Percentiles rank a stretch among this genome's conserved stretches.
These are phyloP conservation scores for Danaus melanippus DNA, from an alignment of 1,140 invertebrate species.

Conservation along the genomic window DNA sequence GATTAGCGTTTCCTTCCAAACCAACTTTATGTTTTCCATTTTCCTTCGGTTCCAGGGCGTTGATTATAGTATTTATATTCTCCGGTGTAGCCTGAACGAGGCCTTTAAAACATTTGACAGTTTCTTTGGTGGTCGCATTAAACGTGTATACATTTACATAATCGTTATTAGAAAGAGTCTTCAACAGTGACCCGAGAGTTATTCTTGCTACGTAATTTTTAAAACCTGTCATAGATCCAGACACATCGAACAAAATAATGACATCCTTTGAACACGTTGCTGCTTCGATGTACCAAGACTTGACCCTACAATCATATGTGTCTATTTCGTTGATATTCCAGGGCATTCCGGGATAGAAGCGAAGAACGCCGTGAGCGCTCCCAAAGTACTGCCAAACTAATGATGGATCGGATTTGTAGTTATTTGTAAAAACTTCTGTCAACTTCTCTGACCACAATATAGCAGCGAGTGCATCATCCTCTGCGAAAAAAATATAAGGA, in stretches of 20 bases:
- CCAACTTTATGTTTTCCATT: conserved; percentile 66
- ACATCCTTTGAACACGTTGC: conserved; percentile 98
- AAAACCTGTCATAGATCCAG: conserved; percentile 97
- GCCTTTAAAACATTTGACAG: conserved; percentile 87
- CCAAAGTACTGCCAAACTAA: conserved; percentile 98
- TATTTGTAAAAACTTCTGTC: conserved; percentile 88
- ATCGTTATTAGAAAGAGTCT: conserved; percentile 98
- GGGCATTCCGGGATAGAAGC: conserved; percentile 88
- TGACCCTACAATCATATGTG: conserved; percentile 86
- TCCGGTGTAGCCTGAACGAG: conserved; percentile 94
- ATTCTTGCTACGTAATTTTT: conserved; percentile 76
- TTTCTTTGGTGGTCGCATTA: conserved; percentile 75
- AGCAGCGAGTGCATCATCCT: conserved; percentile 77
- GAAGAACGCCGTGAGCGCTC: conserved; percentile 90
- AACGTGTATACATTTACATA: conserved; percentile 94
- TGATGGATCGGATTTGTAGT: conserved; percentile 89
- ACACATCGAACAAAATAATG: conserved; percentile 94
- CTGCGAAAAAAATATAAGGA: conserved; percentile 49
- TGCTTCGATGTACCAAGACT: conserved; percentile 97
- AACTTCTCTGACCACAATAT: conserved; percentile 91
- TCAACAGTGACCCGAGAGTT: conserved; percentile 89
- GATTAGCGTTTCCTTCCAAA: conserved; percentile 85
- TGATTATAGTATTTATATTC: conserved; percentile 86
- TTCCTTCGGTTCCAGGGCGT: conserved; percentile 77
- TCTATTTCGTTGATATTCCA: conserved; percentile 68